phyloP scores from a whole-genome alignment of 2,888 invertebrate genomes.

The Agrochola litura region DNA sequence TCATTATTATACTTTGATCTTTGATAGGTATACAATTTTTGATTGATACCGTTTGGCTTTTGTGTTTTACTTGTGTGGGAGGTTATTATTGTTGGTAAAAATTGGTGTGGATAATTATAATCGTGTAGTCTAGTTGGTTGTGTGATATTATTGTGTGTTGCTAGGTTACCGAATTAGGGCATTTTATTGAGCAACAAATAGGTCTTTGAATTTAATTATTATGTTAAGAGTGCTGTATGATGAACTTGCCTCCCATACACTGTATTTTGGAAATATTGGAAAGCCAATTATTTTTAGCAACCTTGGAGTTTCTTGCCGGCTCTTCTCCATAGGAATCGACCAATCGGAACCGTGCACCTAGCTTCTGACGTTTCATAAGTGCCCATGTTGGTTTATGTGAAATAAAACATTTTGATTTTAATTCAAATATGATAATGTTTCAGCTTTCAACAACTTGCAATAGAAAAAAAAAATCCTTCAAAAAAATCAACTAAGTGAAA shows the following conservation, averaged over 20 bases:
- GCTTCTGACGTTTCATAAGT: no score
- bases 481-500: no score
- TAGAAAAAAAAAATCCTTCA: no score
- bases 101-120: slow-evolving; percentile 10
- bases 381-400: no score
- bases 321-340: no score
- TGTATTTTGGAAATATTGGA: no score
- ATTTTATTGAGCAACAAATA: slow-evolving; percentile 9
- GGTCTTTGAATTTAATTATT: slow-evolving; percentile 8
- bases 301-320: no score
- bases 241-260: no score
- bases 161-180: slow-evolving; percentile 24
- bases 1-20: slow-evolving; percentile 27
- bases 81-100: slow-evolving; percentile 16
- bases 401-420: no score
- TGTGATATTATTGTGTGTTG: not conserved
- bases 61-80: slow-evolving; percentile 17
- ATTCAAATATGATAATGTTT: not conserved
- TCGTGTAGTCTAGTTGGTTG: slow-evolving; percentile 14
- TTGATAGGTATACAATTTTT: slow-evolving; percentile 3
- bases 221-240: not conserved
- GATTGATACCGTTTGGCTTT: slow-evolving; percentile 2
- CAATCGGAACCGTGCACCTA: no score
- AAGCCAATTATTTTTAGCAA: no score
- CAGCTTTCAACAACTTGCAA: not conserved